phyloP scores from a whole-genome alignment of 2,797 vertebrate genomes.

The Vultur gryphus region DNA sequence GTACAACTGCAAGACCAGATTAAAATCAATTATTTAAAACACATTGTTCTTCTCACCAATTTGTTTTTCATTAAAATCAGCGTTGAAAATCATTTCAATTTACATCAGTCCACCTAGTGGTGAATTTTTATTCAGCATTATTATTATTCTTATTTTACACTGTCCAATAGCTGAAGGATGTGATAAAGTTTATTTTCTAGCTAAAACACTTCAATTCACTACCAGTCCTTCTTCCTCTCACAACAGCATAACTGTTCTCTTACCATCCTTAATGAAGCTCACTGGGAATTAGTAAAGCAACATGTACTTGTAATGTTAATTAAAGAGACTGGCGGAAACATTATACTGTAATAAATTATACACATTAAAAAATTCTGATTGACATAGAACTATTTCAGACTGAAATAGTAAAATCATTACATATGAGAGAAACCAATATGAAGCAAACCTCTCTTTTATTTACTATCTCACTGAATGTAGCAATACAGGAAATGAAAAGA shows the following conservation, averaged over 20 bases:
- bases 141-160: not conserved
- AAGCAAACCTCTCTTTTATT: not conserved
- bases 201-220: not conserved
- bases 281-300: not conserved
- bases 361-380: not conserved
- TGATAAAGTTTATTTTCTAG: not conserved
- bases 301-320: not conserved
- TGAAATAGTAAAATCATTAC: not conserved
- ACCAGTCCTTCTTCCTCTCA: not conserved
- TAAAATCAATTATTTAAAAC: not conserved
- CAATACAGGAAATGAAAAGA: conserved; percentile 8
- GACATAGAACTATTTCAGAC: not conserved
- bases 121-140: not conserved
- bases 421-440: not conserved
- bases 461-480: not conserved
- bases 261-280: not conserved
- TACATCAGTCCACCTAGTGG: not conserved
- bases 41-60: not conserved
- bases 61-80: not conserved
- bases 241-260: not conserved
- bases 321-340: not conserved
- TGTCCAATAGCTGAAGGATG: not conserved
- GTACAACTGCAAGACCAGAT: not conserved
- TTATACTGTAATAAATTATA: not conserved
- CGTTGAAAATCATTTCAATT: not conserved